These are phyloP conservation scores for Myotis yumanensis DNA, from an alignment of 2,113 vertebrate genomes.

Conservation along the genomic window DNA sequence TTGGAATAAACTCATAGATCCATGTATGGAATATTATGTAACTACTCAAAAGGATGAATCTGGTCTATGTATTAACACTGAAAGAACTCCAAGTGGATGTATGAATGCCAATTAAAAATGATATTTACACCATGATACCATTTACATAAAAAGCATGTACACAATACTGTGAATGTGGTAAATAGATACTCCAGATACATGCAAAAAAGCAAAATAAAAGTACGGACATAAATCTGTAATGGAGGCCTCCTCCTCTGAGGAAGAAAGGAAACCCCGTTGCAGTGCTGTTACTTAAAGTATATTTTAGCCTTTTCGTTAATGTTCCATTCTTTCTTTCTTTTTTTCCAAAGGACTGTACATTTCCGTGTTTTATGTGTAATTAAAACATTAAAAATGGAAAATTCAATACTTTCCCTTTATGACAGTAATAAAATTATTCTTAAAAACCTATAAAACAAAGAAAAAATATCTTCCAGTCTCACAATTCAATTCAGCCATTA, in stretches of 20 bases:
- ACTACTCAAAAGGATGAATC: not conserved
- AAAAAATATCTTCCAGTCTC: not conserved
- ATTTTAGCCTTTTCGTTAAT: not conserved
- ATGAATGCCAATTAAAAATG: not conserved
- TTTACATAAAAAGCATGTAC: not conserved
- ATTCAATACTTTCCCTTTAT: not conserved
- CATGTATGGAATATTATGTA: not conserved
- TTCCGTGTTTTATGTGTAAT: not conserved
- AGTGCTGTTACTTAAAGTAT: not conserved
- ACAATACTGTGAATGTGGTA: not conserved
- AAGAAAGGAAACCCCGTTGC: not conserved
- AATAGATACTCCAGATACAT: not conserved
- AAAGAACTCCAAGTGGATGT: not conserved
- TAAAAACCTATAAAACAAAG: not conserved
- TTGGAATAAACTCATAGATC: not conserved
- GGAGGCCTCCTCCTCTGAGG: not conserved
- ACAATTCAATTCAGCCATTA: not conserved
- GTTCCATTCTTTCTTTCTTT: not conserved
- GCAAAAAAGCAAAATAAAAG: not conserved
- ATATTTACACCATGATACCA: not conserved
- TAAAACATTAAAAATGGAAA: constrained; percentile 15
- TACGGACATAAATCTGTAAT: not conserved
- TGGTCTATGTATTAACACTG: not conserved
- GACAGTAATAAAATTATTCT: not conserved
- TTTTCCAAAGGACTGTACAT: not conserved